Evolutionary conservation across 2,113 vertebrate genomes (phyloP), one percentile per base, ranked within the genome.

Genomic region (Carollia perspicillata): DNA sequence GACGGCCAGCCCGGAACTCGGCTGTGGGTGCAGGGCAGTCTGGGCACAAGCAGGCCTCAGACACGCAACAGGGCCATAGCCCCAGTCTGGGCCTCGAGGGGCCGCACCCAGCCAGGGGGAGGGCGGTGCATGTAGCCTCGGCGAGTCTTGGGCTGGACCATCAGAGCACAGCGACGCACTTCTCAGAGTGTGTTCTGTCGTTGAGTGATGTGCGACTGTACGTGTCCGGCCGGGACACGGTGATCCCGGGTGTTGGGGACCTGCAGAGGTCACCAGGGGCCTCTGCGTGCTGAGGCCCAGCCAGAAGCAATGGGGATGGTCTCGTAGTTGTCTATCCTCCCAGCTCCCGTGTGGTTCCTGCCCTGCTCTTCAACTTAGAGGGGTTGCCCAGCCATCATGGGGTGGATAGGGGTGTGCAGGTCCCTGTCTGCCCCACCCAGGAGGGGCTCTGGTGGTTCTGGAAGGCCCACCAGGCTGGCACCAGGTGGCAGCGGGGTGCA

Each of bases 161-260:
- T 33, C 40, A 7, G 3, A 4, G 6, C 11, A 20, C 49, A 26
- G 13, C 2, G 20, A 53, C 20, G 11, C 33, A 2, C n/a, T 78
- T 78, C 49, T 53, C 20, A 35, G 33, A 14, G 16, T 9, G 40
- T 44, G 3, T 17, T 13, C 42, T 17, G 40, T 5, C 2, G 8
- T 47, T 10, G 1, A 47, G 51, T 17, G 5, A 5, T 18, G n/a
- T 17, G 35, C 10, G 26, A 18, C 53, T 30, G 14, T 44, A 9
- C 12, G 40, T 58, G 44, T n/a, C 23, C 8, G 3, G 35, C 83
- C n/a, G 37, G n/a, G 53, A 35, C n/a, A 12, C 28, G 1, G 22
- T 22, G 75, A 23, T 3, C 28, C 0, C 0, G 10, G 4, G 10
- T 4, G 0, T 35, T 26, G 35, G 53, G 40, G 53, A 23, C 18